Percentiles rank a stretch among this genome's conserved stretches.
Conservation (phyloP, 2,113 vertebrate genomes). For the Epinephelus fuscoguttatus region DNA sequence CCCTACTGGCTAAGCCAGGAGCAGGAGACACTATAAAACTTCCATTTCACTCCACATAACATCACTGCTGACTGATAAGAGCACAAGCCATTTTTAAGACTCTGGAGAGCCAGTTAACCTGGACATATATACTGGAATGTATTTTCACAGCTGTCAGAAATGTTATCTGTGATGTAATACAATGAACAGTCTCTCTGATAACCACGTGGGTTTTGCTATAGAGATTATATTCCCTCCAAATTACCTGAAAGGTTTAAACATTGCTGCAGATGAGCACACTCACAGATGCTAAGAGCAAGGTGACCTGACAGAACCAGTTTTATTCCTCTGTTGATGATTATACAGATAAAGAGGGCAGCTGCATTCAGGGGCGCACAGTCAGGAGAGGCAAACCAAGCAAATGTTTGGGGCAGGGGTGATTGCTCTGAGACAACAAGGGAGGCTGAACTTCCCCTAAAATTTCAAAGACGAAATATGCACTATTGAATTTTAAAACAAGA, state of each 20-base stretch:
- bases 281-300: slow-evolving; percentile 10
- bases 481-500: too few species aligned
- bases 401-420: too few species aligned
- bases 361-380: neutral
- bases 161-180: neutral
- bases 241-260: neutral
- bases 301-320: slow-evolving; percentile 10
- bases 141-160: slow-evolving; percentile 12
- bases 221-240: neutral
- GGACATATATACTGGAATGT: slow-evolving; percentile 8
- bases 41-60: slow-evolving; percentile 42
- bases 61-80: slow-evolving; percentile 51
- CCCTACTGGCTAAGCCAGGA: slow-evolving; percentile 18
- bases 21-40: slow-evolving; percentile 21
- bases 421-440: too few species aligned
- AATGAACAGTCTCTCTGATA: neutral
- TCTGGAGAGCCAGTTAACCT: slow-evolving; percentile 20
- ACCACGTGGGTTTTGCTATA: neutral
- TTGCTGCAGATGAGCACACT: neutral
- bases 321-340: neutral
- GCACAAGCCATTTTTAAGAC: neutral
- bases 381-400: too few species aligned
- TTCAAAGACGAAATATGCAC: too few species aligned
- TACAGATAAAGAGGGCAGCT: neutral
- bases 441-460: too few species aligned